Evolutionary conservation across 1,140 invertebrate genomes (phyloP).

Genomic region (Drosophila nannoptera): DNA sequence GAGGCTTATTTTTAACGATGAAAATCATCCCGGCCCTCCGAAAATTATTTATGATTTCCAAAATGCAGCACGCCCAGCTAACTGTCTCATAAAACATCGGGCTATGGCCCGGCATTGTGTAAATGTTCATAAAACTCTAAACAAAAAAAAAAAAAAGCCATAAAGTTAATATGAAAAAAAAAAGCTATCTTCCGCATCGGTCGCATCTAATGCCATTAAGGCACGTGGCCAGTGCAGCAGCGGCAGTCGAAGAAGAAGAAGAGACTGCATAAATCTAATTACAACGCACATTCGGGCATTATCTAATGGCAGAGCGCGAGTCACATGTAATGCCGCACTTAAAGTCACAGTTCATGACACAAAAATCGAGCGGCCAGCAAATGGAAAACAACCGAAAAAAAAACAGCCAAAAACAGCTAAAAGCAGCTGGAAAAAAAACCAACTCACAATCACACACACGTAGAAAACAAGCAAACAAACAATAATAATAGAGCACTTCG

Average conservation of each 20-base stretch:
- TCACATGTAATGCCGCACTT: constrained; percentile 57
- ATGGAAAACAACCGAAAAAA: constrained; percentile 14
- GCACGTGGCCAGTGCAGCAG: constrained; percentile 42
- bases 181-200: constrained; percentile 10
- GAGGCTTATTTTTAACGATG: no score
- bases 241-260: no score
- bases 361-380: constrained; percentile 32
- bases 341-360: constrained; percentile 69
- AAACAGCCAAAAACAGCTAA: no score
- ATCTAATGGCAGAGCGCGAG: constrained; percentile 46
- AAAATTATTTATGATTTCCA: not conserved
- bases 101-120: no score
- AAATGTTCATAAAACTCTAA: no score
- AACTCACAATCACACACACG: no score
- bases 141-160: constrained; percentile 29
- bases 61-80: constrained; percentile 2
- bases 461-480: not conserved
- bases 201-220: constrained; percentile 22
- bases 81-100: constrained; percentile 2
- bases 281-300: constrained; percentile 38
- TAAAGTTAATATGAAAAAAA: constrained; percentile 27
- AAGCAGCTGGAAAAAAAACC: no score
- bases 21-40: no score
- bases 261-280: constrained; percentile 32
- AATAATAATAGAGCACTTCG: not conserved